Evolutionary conservation across 2,113 vertebrate genomes (phyloP), one percentile per base, ranked within the genome.

Genomic region (Eulemur macaco): DNA sequence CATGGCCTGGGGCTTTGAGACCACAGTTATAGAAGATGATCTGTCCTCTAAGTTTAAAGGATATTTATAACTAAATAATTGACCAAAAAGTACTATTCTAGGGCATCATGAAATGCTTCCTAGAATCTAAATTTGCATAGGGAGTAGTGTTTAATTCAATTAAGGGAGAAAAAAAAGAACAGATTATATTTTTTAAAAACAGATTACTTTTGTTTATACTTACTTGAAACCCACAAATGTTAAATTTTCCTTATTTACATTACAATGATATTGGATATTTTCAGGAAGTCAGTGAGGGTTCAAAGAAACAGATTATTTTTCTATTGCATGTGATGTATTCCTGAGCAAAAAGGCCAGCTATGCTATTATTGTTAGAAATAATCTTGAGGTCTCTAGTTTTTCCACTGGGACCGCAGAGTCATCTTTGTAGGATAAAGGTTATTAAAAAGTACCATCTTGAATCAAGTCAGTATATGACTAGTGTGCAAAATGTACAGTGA

Each of bases 361-460:
- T 85, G 17, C 34, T 69, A 15, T 80, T 97, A 76, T 84, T 91
- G 8, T 95, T 91, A 82, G 45, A 96, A 87, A 91, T 76, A 93
- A 73, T 97, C 60, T 80, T 76, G 73, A 93, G 54, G 39, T 6
- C 39, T 91, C 20, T 54, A 74, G 8, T 82, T 63, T 96, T 95
- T 91, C 17, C 47, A 85, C 12, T 82, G 45, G 77, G 54, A 27
- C 82, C 58, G 60, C 66, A 64, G 11, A 77, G 45, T 5, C 45
- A 94, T 93, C 73, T 34, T 97, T 52, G 63, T 69, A 85, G 58
- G 58, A 82, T 91, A 93, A 89, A 82, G 54, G 39, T 95, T 96
- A 96, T 96, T 91, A 77, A 93, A 96, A 95, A 89, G 21, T 85
- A 94, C 45, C 27, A 50, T 56, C 50, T 42, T 93, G 80, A 93